Percentiles rank a stretch among this genome's conserved stretches.
Conservation (phyloP, 2,113 vertebrate species). For the Leptocoma aspasia region DNA sequence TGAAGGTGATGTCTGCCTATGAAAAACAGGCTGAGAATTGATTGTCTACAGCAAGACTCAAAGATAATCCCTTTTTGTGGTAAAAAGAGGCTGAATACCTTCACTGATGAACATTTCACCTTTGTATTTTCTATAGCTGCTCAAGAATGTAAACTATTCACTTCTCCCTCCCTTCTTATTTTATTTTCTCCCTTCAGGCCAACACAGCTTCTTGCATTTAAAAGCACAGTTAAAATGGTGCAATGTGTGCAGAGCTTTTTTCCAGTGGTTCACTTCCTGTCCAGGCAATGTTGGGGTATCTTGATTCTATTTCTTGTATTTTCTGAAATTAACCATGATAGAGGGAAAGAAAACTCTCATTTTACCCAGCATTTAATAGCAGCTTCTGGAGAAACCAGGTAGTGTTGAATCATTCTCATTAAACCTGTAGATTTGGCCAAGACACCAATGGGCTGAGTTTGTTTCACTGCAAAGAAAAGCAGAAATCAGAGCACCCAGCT, state of each 20-base stretch:
- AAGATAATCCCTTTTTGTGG: not conserved
- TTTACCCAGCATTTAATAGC: not conserved
- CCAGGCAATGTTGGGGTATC: not conserved
- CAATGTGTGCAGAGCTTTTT: not conserved
- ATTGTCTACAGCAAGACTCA: not conserved
- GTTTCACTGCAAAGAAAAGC: not conserved
- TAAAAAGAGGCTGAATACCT: not conserved
- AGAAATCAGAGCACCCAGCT: not conserved
- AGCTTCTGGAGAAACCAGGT: not conserved
- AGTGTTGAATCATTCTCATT: not conserved
- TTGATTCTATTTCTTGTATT: not conserved
- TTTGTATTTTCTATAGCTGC: not conserved
- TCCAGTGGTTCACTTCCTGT: not conserved
- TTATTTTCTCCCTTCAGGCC: not conserved
- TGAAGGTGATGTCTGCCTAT: not conserved
- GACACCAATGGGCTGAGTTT: not conserved
- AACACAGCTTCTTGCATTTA: not conserved
- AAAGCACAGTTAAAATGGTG: not conserved
- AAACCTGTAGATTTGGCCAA: not conserved
- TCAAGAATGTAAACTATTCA: not conserved
- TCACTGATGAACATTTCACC: not conserved
- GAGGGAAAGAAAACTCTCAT: not conserved
- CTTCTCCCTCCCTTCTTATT: not conserved
- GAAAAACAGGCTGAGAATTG: not conserved
- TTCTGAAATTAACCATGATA: not conserved